phyloP scores from a whole-genome alignment of 2,113 vertebrate genomes.

The Chascanopsetta lugubris region DNA sequence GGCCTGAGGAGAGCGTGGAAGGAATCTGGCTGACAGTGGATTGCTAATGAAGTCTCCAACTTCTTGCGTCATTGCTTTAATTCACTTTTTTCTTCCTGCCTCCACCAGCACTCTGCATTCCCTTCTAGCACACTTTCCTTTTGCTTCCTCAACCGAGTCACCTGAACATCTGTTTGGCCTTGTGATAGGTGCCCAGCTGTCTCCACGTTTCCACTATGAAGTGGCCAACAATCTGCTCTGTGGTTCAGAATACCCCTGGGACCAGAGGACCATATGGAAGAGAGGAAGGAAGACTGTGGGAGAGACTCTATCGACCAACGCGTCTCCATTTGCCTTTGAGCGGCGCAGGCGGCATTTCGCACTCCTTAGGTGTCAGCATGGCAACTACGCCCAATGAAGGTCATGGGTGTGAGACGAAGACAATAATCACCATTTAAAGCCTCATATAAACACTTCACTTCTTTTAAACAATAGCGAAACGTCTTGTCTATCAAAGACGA shows the following conservation, averaged over 20 bases:
- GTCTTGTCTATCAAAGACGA: constrained; percentile 28
- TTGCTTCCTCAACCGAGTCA: constrained; percentile 67
- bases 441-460: constrained; percentile 23
- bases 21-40: constrained; percentile 33
- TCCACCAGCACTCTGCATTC: constrained; percentile 7
- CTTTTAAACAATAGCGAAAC: constrained; percentile 23
- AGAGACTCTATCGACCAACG: constrained; percentile 52
- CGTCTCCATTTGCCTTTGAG: constrained; percentile 60
- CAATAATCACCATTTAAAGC: constrained; percentile 7
- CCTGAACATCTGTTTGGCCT: constrained; percentile 74
- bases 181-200: constrained; percentile 76
- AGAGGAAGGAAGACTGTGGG: constrained; percentile 30
- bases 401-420: constrained; percentile 22
- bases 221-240: constrained; percentile 73
- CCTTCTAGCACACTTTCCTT: constrained; percentile 36
- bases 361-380: constrained; percentile 49
- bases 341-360: constrained; percentile 53
- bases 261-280: constrained; percentile 63
- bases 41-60: constrained; percentile 57
- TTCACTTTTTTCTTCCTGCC: constrained; percentile 26
- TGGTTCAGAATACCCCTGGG: constrained; percentile 58
- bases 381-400: constrained; percentile 46
- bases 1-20: constrained; percentile 38
- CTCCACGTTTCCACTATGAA: constrained; percentile 63
- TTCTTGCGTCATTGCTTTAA: constrained; percentile 45